phyloP scores from a whole-genome alignment of 23 tunicate genomes.

The Styela plicata region DNA sequence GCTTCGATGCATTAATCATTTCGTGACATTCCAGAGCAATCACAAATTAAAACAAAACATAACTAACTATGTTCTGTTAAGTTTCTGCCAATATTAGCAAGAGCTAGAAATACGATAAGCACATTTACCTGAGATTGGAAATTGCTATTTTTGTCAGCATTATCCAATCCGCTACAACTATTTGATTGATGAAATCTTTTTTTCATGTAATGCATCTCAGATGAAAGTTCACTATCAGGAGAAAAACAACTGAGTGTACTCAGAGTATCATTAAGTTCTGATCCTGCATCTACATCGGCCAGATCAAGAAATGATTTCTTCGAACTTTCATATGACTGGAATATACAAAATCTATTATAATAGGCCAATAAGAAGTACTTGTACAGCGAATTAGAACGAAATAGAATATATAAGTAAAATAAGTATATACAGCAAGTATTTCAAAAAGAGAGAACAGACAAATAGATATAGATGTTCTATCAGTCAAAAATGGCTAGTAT shows the following conservation, averaged over 20 bases:
- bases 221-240: conserved; percentile 12
- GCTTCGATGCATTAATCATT: too few species aligned
- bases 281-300: conserved; percentile 27
- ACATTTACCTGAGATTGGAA: conserved; percentile 30
- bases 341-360: too few species aligned
- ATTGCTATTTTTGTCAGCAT: conserved; percentile 4
- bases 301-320: conserved; percentile 57
- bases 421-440: too few species aligned
- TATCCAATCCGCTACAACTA: not conserved
- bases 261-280: conserved; percentile 30
- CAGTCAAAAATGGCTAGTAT: too few species aligned
- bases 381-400: too few species aligned
- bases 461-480: not conserved
- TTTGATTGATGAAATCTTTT: not conserved
- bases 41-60: too few species aligned
- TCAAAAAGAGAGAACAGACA: too few species aligned
- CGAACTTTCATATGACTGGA: conserved; percentile 34
- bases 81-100: too few species aligned
- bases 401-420: too few species aligned
- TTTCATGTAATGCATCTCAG: not conserved
- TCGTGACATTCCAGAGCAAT: too few species aligned
- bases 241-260: conserved; percentile 9
- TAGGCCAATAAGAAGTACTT: too few species aligned
- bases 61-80: too few species aligned
- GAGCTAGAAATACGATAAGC: not conserved